Percentiles rank a stretch among this genome's conserved stretches.
Evolutionary conservation across 2,888 invertebrate species (phyloP).

Genomic region (Teleogryllus oceanicus): DNA sequence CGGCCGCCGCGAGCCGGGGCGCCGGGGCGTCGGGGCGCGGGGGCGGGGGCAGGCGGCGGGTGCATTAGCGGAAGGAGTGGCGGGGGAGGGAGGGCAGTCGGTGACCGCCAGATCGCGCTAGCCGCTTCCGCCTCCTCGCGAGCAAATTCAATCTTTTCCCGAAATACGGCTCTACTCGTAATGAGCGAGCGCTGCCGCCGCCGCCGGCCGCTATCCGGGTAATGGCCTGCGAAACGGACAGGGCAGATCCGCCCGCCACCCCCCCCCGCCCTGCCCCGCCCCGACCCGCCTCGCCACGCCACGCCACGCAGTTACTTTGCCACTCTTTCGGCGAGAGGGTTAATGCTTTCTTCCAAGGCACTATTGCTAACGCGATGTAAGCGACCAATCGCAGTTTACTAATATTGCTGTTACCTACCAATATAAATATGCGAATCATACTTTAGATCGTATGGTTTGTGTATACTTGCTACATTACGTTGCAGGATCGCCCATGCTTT

Average conservation of each 20-base stretch:
- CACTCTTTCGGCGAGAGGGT: neutral
- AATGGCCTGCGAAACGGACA: neutral
- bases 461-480: no score
- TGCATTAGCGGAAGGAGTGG: neutral
- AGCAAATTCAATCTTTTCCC: neutral
- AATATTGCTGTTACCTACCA: no score
- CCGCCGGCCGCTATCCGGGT: neutral
- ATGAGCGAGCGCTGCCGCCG: neutral
- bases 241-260: neutral
- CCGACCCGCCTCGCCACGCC: neutral
- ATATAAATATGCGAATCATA: no score
- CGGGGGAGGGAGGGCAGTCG: no score
- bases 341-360: no score
- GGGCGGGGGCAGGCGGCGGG: neutral
- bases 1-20: neutral
- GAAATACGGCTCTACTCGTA: neutral
- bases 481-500: no score
- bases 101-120: no score
- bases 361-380: no score
- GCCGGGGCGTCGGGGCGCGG: neutral
- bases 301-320: neutral
- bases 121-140: neutral
- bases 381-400: no score
- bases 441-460: no score
- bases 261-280: no score